These are phyloP conservation scores for Remorina albescens DNA, from an alignment of 2,797 vertebrate species.

Conservation along the genomic window DNA sequence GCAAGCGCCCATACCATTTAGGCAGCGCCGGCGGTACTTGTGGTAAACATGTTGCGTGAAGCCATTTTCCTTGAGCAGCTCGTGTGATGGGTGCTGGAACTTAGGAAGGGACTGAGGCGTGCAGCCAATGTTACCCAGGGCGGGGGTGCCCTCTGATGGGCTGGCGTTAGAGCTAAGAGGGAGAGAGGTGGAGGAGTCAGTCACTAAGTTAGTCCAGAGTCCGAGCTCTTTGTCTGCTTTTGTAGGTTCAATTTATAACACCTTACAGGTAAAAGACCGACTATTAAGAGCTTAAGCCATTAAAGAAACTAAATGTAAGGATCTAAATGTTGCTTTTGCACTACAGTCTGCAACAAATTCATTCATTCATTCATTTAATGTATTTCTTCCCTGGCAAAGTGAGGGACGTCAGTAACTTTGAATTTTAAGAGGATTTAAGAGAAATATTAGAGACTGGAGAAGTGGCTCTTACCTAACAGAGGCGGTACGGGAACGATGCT, in stretches of 20 bases:
- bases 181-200: not conserved
- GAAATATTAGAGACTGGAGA: not conserved
- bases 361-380: not conserved
- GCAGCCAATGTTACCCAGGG: constrained; percentile 92
- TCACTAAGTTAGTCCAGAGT: not conserved
- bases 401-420: not conserved
- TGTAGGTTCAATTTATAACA: not conserved
- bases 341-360: not conserved
- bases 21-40: constrained; percentile 98
- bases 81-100: constrained; percentile 98
- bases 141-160: constrained; percentile 93
- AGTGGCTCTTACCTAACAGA: constrained; percentile 90
- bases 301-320: not conserved
- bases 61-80: constrained; percentile 99
- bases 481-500: constrained; percentile 95
- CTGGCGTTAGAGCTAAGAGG: constrained; percentile 90
- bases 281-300: not conserved
- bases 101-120: constrained; percentile 98
- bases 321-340: not conserved
- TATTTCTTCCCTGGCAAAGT: not conserved
- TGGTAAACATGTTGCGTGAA: constrained; percentile 99
- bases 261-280: no score
- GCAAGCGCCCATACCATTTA: constrained; percentile 87
- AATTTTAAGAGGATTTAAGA: not conserved
- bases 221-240: not conserved